phyloP scores from a whole-genome alignment of 64 coral and sea anemone genomes.

The Dendronephthya gigantea region DNA sequence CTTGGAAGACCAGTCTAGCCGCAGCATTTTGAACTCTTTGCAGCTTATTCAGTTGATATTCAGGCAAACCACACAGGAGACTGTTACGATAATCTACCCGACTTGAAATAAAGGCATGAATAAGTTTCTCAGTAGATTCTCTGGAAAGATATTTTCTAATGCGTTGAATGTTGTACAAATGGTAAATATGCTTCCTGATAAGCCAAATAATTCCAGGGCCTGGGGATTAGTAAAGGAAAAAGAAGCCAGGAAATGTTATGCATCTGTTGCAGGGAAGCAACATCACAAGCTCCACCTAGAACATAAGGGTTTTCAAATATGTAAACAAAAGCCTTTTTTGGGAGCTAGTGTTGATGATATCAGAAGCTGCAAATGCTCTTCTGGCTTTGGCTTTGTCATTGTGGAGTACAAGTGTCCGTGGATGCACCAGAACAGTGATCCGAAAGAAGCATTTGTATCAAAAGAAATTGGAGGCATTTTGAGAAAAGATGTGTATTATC shows the following conservation, averaged over 20 bases:
- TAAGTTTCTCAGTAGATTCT: too few relatives aligned
- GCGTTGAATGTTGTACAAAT: constrained; percentile 8
- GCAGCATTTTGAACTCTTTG: too few relatives aligned
- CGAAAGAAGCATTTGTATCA: constrained; percentile 14
- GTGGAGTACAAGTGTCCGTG: constrained; percentile 1
- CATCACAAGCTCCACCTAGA: neutral
- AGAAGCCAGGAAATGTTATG: neutral
- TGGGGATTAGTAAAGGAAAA: neutral
- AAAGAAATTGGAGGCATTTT: neutral
- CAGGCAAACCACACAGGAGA: neutral
- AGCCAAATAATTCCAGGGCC: neutral
- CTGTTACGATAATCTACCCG: neutral
- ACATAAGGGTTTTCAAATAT: neutral
- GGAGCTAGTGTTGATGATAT: constrained; percentile 8
- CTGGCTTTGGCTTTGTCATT: neutral
- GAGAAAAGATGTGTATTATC: neutral
- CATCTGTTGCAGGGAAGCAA: neutral
- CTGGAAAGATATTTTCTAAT: neutral
- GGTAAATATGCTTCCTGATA: too few relatives aligned
- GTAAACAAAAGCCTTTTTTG: neutral
- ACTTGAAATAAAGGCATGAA: neutral
- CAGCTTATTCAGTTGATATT: neutral
- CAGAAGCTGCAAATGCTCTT: neutral
- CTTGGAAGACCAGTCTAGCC: neutral
- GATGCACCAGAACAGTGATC: neutral